These are phyloP conservation scores for Mythimna vitellina DNA, from an alignment of 2,888 invertebrate genomes.

Conservation along the genomic window DNA sequence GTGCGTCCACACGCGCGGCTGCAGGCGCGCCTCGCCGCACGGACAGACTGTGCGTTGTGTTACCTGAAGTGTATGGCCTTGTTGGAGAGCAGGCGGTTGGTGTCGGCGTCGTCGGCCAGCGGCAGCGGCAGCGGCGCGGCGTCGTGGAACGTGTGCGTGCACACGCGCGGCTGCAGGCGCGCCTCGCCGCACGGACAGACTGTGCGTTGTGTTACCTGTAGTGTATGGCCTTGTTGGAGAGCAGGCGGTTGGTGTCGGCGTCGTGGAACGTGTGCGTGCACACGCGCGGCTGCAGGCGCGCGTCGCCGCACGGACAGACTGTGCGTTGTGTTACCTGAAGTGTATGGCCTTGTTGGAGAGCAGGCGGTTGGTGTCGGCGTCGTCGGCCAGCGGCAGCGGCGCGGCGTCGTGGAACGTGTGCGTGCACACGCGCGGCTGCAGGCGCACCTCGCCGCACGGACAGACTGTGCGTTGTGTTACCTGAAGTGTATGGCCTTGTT, in stretches of 20 bases:
- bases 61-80: slow-evolving; percentile 97
- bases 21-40: slow-evolving; percentile 96
- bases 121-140: slow-evolving; percentile 94
- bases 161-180: slow-evolving; percentile 94
- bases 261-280: no score
- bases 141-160: slow-evolving; percentile 94
- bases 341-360: no score
- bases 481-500: no score
- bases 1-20: slow-evolving; percentile 94
- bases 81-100: slow-evolving; percentile 97
- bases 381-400: no score
- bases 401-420: no score
- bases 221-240: slow-evolving; percentile 97
- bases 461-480: no score
- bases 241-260: slow-evolving; percentile 96
- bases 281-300: no score
- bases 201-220: slow-evolving; percentile 90
- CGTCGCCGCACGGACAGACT: no score
- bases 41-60: slow-evolving; percentile 88
- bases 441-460: no score
- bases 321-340: no score
- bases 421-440: no score
- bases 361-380: no score
- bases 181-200: slow-evolving; percentile 98
- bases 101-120: slow-evolving; percentile 95